phyloP scores from a whole-genome alignment of 2,113 vertebrate species.

The Mus spicilegus region DNA sequence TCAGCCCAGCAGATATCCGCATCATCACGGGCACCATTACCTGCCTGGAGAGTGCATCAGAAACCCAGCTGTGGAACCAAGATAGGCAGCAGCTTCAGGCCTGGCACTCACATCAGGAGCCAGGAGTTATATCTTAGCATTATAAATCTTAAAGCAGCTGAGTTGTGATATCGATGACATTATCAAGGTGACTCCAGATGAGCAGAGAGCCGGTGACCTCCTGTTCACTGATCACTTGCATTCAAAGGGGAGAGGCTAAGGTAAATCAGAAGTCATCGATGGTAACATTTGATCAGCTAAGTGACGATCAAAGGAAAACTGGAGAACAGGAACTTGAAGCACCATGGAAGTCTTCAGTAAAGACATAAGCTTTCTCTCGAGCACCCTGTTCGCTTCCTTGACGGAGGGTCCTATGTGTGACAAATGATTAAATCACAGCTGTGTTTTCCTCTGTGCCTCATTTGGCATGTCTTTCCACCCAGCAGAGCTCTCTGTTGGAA shows the following conservation, averaged over 20 bases:
- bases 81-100: not conserved
- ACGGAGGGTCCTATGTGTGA: not conserved
- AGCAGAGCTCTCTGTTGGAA: not conserved
- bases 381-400: not conserved
- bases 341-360: not conserved
- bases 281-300: not conserved
- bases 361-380: not conserved
- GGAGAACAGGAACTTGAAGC: not conserved
- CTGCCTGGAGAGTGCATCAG: not conserved
- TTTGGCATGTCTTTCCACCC: not conserved
- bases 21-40: not conserved
- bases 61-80: not conserved
- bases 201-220: no score
- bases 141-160: accelerated
- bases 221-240: not conserved
- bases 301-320: not conserved
- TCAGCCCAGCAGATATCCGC: not conserved
- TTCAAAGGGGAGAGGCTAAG: not conserved
- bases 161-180: not conserved
- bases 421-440: not conserved
- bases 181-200: not conserved
- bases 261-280: not conserved
- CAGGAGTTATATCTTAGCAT: not conserved
- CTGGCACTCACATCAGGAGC: not conserved
- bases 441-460: not conserved